Percentiles rank a stretch among this genome's conserved stretches.
These are phyloP conservation scores for Drosophila neocordata DNA, from an alignment of 1,140 invertebrate species.

Conservation along the genomic window DNA sequence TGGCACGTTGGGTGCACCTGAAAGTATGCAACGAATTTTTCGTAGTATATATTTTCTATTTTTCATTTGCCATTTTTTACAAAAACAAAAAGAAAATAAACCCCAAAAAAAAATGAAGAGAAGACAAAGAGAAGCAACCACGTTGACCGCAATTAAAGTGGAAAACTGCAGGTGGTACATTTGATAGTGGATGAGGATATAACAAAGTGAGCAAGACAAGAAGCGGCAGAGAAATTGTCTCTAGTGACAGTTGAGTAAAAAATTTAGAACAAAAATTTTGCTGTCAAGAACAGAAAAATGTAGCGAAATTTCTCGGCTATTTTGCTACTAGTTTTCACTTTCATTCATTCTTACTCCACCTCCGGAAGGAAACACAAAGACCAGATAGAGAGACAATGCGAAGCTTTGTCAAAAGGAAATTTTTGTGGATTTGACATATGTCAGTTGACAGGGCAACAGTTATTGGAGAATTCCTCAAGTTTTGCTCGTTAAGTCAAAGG, in stretches of 20 bases:
- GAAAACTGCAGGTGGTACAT: conserved; percentile 47
- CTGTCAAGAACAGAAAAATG: conserved; percentile 52
- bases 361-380: conserved; percentile 36
- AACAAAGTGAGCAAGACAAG: conserved; percentile 20
- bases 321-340: conserved; percentile 25
- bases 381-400: conserved; percentile 34
- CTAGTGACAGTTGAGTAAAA: conserved; percentile 69
- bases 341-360: conserved; percentile 18
- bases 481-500: background rate
- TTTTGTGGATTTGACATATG: conserved; percentile 29
- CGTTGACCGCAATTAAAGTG: conserved; percentile 73
- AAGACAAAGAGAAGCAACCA: conserved; percentile 64
- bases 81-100: background rate
- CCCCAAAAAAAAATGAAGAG: background rate
- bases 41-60: conserved; percentile 20
- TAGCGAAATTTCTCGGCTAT: conserved; percentile 21
- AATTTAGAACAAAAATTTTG: conserved; percentile 69
- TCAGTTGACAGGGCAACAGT: conserved; percentile 14
- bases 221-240: conserved; percentile 29
- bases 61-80: conserved; percentile 48
- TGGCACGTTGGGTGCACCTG: conserved; percentile 49
- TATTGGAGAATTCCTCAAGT: conserved; percentile 10
- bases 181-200: background rate
- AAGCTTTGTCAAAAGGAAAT: conserved; percentile 24
- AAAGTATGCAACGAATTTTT: conserved; percentile 59